phyloP scores from a whole-genome alignment of 1,140 invertebrate species.

The Hyposmocoma kahamanoa region DNA sequence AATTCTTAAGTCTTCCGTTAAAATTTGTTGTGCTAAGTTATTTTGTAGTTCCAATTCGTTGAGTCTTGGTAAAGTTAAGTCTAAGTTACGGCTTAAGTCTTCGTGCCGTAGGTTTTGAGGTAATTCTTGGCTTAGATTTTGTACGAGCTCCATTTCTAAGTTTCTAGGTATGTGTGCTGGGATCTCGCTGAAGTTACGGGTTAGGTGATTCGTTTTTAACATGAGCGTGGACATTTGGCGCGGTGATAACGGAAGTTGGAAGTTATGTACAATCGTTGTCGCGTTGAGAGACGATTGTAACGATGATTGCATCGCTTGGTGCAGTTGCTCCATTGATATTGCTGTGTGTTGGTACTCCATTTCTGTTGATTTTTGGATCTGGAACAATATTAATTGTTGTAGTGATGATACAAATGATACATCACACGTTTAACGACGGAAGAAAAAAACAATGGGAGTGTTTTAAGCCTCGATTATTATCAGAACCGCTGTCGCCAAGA shows the following conservation, averaged over 20 bases:
- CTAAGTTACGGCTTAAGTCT: constrained; percentile 30
- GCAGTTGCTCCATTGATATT: constrained; percentile 59
- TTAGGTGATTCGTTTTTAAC: constrained; percentile 52
- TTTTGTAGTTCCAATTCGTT: constrained; percentile 53
- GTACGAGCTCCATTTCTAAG: constrained; percentile 12
- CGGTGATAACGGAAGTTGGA: constrained; percentile 54
- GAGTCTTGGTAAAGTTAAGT: constrained; percentile 30
- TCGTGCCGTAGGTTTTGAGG: background rate
- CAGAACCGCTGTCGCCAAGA: too few species aligned
- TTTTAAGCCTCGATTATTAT: too few species aligned
- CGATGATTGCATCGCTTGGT: constrained; percentile 55
- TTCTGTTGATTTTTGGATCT: constrained; percentile 55
- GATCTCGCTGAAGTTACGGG: constrained; percentile 46
- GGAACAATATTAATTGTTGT: too few species aligned
- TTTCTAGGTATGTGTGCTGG: constrained; percentile 44
- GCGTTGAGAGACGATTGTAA: constrained; percentile 43
- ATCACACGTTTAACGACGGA: too few species aligned
- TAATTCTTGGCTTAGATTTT: background rate
- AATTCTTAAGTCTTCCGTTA: constrained; percentile 20
- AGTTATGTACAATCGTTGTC: constrained; percentile 44
- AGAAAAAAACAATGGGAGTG: too few species aligned
- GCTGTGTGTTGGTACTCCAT: constrained; percentile 45
- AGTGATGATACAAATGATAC: too few species aligned
- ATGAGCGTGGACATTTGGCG: constrained; percentile 60
- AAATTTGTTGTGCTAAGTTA: constrained; percentile 22